Evolutionary conservation across 92 coral and sea anemone species (phyloP).

Genomic region (Porites evermanni): DNA sequence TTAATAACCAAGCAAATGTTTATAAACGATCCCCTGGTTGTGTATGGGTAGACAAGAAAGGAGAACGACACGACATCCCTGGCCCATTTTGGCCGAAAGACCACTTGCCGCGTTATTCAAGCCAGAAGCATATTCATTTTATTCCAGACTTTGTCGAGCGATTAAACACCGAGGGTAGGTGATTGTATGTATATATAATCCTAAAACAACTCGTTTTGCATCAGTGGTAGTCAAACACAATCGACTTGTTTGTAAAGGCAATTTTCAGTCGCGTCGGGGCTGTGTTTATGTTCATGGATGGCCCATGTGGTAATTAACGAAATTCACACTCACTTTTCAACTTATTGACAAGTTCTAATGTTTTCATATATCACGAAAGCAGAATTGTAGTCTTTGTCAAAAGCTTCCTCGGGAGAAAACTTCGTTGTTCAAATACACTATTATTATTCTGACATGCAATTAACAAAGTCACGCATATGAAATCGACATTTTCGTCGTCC

Average conservation of each 20-base stretch:
- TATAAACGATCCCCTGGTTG: slow-evolving; percentile 69
- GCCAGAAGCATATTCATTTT: slow-evolving; percentile 72
- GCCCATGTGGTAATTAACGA: background rate
- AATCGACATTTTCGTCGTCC: slow-evolving; percentile 14
- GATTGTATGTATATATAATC: background rate
- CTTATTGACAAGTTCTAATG: background rate
- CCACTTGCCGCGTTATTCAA: slow-evolving; percentile 81
- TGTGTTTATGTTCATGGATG: background rate
- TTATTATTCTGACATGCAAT: background rate
- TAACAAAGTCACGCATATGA: slow-evolving; percentile 43
- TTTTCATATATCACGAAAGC: background rate
- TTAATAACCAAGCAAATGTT: slow-evolving; percentile 19
- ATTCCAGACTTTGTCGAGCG: slow-evolving; percentile 84
- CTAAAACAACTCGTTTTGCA: background rate
- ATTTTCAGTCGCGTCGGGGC: background rate
- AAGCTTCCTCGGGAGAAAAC: background rate
- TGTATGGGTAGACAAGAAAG: slow-evolving; percentile 75
- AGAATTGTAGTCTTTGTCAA: background rate
- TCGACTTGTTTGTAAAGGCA: background rate
- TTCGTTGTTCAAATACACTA: background rate
- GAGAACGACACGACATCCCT: slow-evolving; percentile 63
- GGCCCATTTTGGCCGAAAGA: slow-evolving; percentile 98
- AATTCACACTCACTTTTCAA: slow-evolving; percentile 14
- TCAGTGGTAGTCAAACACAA: slow-evolving; percentile 4
- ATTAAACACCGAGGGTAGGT: slow-evolving; percentile 84